These are phyloP conservation scores for Drosophila equinoxialis DNA, from an alignment of 1,140 invertebrate genomes.

Conservation along the genomic window DNA sequence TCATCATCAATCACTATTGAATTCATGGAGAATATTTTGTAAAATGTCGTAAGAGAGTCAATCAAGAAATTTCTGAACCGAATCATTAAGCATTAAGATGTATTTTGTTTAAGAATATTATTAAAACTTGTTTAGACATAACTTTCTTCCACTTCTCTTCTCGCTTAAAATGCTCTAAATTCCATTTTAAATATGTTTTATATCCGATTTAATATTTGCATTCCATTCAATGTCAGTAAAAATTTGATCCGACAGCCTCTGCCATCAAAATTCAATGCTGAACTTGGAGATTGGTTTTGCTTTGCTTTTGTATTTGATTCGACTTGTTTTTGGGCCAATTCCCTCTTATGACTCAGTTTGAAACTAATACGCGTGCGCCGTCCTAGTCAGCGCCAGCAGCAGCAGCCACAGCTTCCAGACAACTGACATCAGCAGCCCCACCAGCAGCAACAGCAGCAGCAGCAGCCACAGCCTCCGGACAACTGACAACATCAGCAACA, in stretches of 20 bases:
- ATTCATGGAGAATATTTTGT: too few species aligned
- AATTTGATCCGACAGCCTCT: conserved; percentile 12
- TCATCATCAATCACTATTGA: too few species aligned
- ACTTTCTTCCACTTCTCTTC: too few species aligned
- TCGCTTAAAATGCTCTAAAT: too few species aligned
- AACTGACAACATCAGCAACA: conserved; percentile 23
- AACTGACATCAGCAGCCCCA: conserved; percentile 28
- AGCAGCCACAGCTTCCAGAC: conserved; percentile 25
- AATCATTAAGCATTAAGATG: too few species aligned
- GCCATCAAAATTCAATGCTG: not conserved
- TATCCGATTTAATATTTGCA: conserved; percentile 9
- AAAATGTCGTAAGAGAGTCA: too few species aligned
- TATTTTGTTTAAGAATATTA: too few species aligned
- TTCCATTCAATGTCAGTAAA: conserved; percentile 7
- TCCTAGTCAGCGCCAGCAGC: not conserved
- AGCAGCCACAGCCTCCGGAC: too few species aligned
- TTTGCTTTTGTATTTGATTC: conserved; percentile 4
- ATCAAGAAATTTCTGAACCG: too few species aligned
- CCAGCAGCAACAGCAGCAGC: conserved; percentile 27
- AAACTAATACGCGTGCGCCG: conserved; percentile 60
- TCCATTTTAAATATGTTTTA: too few species aligned
- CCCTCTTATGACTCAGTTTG: conserved; percentile 53
- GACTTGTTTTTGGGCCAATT: conserved; percentile 59
- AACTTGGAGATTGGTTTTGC: conserved; percentile 2
- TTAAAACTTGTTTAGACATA: too few species aligned